These are phyloP conservation scores for Calliopsis andreniformis DNA, from an alignment of 1,140 invertebrate genomes.

Conservation along the genomic window DNA sequence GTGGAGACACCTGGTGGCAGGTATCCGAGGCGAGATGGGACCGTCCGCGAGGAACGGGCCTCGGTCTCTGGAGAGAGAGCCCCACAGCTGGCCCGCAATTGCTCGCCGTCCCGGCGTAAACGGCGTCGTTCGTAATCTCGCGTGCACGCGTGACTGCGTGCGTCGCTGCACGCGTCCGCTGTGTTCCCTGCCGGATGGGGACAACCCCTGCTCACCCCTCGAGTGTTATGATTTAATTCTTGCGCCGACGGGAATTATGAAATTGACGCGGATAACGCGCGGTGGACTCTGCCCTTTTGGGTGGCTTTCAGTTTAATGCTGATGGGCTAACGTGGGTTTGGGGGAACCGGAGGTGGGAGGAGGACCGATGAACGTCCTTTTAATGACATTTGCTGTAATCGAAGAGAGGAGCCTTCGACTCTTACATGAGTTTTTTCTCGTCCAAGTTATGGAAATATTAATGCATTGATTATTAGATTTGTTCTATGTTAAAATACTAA, in stretches of 20 bases:
- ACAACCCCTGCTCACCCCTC: constrained; percentile 8
- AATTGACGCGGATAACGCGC: background rate
- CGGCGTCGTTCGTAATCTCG: constrained; percentile 60
- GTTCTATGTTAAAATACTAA: no score
- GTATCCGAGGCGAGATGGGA: constrained; percentile 69
- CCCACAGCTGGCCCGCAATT: constrained; percentile 51
- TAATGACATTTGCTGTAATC: no score
- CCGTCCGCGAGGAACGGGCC: constrained; percentile 60
- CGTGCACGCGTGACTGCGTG: constrained; percentile 46
- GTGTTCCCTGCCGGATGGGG: background rate
- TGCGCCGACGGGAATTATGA: background rate
- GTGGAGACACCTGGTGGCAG: constrained; percentile 81
- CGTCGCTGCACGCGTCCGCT: constrained; percentile 13
- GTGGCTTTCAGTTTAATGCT: no score
- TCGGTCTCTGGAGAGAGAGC: constrained; percentile 56
- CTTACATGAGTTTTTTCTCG: no score
- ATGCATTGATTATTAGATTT: no score
- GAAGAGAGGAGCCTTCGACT: no score
- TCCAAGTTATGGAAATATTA: no score
- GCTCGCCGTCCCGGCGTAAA: constrained; percentile 45
- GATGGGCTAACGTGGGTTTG: no score
- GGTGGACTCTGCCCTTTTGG: no score
- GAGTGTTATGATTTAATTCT: constrained; percentile 10
- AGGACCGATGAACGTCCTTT: no score
- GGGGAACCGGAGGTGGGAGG: no score